Base-by-base conservation (phyloP, 2,113 vertebrate genomes). In the Tragelaphus imberbis region DNA sequence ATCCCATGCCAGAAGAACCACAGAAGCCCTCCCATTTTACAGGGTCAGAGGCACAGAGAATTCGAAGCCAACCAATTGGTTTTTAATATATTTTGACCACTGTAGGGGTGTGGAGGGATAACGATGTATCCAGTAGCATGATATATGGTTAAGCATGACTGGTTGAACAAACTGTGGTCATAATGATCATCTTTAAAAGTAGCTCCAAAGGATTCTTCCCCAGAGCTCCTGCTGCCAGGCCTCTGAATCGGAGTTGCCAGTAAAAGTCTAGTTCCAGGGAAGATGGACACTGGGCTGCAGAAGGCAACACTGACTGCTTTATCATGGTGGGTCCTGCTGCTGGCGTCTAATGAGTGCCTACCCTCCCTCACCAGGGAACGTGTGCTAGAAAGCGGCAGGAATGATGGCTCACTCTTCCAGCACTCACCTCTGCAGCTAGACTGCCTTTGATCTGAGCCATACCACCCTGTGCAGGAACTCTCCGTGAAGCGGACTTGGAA, bases 1-100 rank as follows among this genome's bases (percentile, higher is more conserved):
- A 33, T 89, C 75, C 53, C 27, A 27, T 92, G 95, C 96, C 96
- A 96, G 85, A 84, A 92, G 63, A 36, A 23, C 84, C 71, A 82
- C 40, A 33, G 49, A 95, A 92, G 55, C 28, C 61, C 47, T 97
- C 61, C 87, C 87, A 58, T 55, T 94, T 91, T 87, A 89, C 58
- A 95, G 30, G 47, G 82, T 96, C 58, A 81, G 55, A 96, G 21
- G 51, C 23, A 30, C 23, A 51, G 63, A 86, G 80, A 91, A 95
- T 36, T 68, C 8, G 44, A 88, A 93, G 81, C 71, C 51, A 95
- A 53, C 77, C 28, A 2, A 8, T 13, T 56, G 59, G 47, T 84
- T 90, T 92, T 68, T 61, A 49, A 53, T 88, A 44, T 51, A 47
- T 56, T 91, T 88, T 77, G 36, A 56, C 63, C 10, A 25, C 25